Evolutionary conservation across 1,140 invertebrate genomes (phyloP).

Genomic region (Drosophila leontia): DNA sequence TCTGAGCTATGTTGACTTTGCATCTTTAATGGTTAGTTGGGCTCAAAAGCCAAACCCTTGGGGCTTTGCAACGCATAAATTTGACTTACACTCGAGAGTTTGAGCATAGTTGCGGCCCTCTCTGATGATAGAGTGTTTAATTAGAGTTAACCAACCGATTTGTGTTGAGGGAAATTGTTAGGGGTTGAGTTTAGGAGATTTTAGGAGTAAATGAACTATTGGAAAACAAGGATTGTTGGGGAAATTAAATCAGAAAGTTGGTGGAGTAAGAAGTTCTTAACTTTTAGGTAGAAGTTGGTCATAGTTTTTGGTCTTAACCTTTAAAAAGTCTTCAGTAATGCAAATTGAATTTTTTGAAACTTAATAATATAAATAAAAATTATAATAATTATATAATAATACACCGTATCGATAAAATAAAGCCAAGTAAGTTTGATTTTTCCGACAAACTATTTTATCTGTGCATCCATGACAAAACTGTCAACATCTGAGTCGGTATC

Average conservation of each 20-base stretch:
- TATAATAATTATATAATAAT: no score
- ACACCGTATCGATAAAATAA: no score
- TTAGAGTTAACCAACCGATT: conserved; percentile 13
- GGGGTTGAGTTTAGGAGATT: conserved; percentile 1
- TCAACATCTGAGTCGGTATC: neutral
- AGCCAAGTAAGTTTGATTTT: no score
- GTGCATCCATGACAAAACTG: neutral
- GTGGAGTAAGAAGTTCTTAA: neutral
- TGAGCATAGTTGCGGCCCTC: conserved; percentile 1
- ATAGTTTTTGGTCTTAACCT: neutral
- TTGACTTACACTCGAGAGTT: conserved; percentile 30
- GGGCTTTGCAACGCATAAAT: conserved; percentile 12
- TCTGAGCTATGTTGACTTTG: conserved; percentile 61
- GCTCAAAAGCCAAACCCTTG: conserved; percentile 7
- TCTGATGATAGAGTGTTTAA: conserved; percentile 28
- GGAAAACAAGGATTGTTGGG: neutral
- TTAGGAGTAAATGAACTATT: neutral
- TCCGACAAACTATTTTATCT: no score
- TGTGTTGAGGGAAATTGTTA: conserved; percentile 3
- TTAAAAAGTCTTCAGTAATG: neutral
- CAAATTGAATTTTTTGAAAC: no score
- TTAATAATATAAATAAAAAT: no score
- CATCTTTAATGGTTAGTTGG: conserved; percentile 62
- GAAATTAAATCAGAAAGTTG: neutral
- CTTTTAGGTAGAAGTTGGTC: neutral